phyloP scores from a whole-genome alignment of 2,888 invertebrate species.

The Reticulitermes lucifugus region DNA sequence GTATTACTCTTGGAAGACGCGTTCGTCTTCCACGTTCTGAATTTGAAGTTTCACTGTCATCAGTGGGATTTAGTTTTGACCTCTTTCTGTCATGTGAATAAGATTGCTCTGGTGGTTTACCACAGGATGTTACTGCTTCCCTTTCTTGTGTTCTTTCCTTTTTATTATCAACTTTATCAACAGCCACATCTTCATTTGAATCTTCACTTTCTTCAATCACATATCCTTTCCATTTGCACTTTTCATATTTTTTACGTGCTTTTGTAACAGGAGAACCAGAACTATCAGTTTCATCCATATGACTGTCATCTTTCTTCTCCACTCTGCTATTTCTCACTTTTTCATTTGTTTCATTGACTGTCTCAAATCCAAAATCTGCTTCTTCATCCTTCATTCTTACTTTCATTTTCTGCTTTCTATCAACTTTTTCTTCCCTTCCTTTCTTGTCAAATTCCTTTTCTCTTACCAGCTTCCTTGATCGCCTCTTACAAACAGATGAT shows the following conservation, averaged over 20 bases:
- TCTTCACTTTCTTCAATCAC: conserved; percentile 38
- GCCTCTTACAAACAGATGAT: conserved; percentile 31
- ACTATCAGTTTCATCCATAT: conserved; percentile 7
- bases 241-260: neutral
- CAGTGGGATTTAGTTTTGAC: neutral
- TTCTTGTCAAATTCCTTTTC: neutral
- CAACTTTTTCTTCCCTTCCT: conserved; percentile 25
- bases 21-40: conserved; percentile 27
- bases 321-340: conserved; percentile 11
- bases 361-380: neutral
- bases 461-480: neutral
- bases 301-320: neutral
- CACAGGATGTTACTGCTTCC: neutral
- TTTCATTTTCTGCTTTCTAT: conserved; percentile 47
- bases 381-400: conserved; percentile 44
- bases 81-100: neutral
- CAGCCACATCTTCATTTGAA: neutral
- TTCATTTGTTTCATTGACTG: conserved; percentile 28
- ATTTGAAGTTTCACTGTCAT: neutral
- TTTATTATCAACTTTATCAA: neutral
- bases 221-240: conserved; percentile 24
- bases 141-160: neutral
- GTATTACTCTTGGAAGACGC: conserved; percentile 38
- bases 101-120: neutral
- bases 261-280: conserved; percentile 4